Percentiles rank a stretch among this genome's conserved stretches.
Evolutionary conservation across 2,797 vertebrate genomes (phyloP).

Genomic region (Enteromius thamalakanensis): DNA sequence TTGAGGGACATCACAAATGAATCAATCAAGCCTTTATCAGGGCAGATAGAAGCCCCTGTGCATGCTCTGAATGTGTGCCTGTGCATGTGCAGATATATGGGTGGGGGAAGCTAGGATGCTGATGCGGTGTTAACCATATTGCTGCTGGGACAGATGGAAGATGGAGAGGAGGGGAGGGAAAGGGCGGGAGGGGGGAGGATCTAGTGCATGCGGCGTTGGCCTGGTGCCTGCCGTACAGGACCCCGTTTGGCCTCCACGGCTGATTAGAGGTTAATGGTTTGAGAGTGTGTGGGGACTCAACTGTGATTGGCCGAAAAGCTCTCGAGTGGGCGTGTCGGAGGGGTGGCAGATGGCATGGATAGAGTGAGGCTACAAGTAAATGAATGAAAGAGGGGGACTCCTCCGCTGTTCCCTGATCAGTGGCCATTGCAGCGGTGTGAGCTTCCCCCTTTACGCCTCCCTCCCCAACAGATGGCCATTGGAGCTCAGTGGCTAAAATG

Average conservation of each 20-base stretch:
- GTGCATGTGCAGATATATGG: constrained; percentile 72
- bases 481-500: constrained; percentile 41
- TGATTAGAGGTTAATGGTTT: constrained; percentile 90
- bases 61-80: constrained; percentile 55
- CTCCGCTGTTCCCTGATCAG: constrained; percentile 50
- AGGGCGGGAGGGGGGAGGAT: constrained; percentile 25
- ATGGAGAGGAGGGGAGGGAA: constrained; percentile 63
- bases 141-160: constrained; percentile 88
- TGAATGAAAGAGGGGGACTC: constrained; percentile 65
- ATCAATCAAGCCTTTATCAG: constrained; percentile 80
- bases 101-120: constrained; percentile 44
- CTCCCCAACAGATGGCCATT: constrained; percentile 59
- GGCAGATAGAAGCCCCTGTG: constrained; percentile 69
- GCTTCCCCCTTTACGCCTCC: constrained; percentile 18
- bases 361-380: constrained; percentile 51
- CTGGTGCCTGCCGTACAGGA: constrained; percentile 74
- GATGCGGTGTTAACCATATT: constrained; percentile 83
- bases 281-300: constrained; percentile 66
- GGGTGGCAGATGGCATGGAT: constrained; percentile 89
- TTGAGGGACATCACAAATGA: constrained; percentile 76
- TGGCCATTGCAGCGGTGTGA: constrained; percentile 18
- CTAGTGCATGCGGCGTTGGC: constrained; percentile 68
- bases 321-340: constrained; percentile 80
- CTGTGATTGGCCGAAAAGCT: constrained; percentile 77
- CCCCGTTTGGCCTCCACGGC: constrained; percentile 76